These are phyloP conservation scores for Conus betulinus DNA, from an alignment of 1,140 invertebrate species.

Conservation along the genomic window DNA sequence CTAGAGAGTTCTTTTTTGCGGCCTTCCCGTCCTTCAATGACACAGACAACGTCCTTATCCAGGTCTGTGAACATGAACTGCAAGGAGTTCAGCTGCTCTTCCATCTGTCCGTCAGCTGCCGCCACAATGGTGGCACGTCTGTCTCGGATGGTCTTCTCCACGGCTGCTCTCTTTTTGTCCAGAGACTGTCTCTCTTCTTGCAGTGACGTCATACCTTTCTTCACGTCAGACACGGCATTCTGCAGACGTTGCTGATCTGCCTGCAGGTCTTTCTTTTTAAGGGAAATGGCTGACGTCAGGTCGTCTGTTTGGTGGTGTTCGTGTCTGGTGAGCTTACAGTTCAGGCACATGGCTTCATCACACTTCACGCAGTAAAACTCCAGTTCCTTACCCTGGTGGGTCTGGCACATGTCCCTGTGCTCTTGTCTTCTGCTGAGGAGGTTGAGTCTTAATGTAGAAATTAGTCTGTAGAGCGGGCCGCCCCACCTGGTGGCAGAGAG, in stretches of 20 bases:
- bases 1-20: background rate
- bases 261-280: background rate
- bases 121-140: background rate
- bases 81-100: background rate
- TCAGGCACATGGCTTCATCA: too few relatives aligned
- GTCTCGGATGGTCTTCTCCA: background rate
- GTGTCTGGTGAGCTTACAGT: background rate
- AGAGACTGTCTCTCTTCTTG: background rate
- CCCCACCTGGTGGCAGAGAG: background rate
- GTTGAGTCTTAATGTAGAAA: background rate
- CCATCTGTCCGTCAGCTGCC: background rate
- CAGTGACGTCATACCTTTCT: background rate
- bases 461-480: background rate
- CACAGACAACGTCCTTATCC: background rate
- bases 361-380: too few relatives aligned
- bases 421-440: too few relatives aligned
- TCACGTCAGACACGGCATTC: background rate
- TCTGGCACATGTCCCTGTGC: too few relatives aligned
- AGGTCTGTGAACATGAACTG: background rate
- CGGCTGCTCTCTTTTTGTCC: background rate
- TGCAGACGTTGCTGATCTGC: too few relatives aligned
- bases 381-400: too few relatives aligned
- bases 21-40: background rate
- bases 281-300: background rate
- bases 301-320: background rate